Evolutionary conservation across 2,888 invertebrate species (phyloP), one percentile per base, ranked within the genome.

Genomic region (Metellina segmentata): DNA sequence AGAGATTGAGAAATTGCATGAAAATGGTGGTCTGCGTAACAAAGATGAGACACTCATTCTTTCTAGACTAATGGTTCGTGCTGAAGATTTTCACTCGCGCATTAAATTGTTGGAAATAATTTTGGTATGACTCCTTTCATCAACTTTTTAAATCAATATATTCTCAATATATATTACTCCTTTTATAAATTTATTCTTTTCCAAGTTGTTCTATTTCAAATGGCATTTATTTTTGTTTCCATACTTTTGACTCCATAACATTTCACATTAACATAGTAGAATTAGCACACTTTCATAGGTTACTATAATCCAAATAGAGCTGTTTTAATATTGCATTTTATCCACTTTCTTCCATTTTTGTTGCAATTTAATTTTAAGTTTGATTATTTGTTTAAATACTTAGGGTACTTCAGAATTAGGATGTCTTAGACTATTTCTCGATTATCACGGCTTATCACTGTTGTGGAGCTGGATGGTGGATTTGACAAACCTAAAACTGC

Each of bases 401-500:
- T 93, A 95, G 95, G 94, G 94, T 81, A 95, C 95, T 0, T 94
- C 94, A 71, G 95, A 95, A 93, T 93, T 94, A 19, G 95, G 95
- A 7, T 95, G 95, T 93, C 94, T 95, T 61, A 94, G 95, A 16
- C 96, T 99, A 93, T 99, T 99, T 95, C 96, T 96, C 20, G 95
- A 95, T 95, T 99, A 99, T 95, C 98, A 99, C 94, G 99, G 99
- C 0, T 96, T 99, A 88, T 96, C 98, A 7, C 95, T 99, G 87
- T 96, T 99, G 90, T 98, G 98, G 96, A 98, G 98, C 52, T 99
- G 99, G 97, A 98, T 99, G 96, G 96, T 96, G 90, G 98, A 98
- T 94, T 96, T 94, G 0, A 93, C 94, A 7, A 93, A 94, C 89
- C 90, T 93, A 49, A 94, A 95, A 16, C 94, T 95, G 20, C 95